Evolutionary conservation across 1,140 invertebrate species (phyloP), one percentile per base, ranked within the genome.

Genomic region (Ceratoteleas bidentatus): DNA sequence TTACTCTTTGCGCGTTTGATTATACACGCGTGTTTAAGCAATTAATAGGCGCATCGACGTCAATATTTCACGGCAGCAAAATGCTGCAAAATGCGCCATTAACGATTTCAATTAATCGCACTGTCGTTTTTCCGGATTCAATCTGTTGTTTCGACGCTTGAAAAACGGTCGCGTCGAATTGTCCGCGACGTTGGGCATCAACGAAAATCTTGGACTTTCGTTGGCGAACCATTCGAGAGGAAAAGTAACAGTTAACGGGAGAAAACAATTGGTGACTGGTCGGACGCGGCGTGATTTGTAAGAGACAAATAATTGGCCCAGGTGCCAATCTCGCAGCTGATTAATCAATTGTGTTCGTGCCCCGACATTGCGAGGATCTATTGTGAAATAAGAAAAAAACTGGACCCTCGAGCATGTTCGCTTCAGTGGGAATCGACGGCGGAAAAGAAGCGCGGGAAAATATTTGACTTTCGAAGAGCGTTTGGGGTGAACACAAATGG

Each of bases 241-340:
- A 43, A 70, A 69, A 70, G 36, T 52, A 60, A 75, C 64, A 75
- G 53, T 53, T 54, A 61, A 58, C 38, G 47, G 34, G 56, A 57
- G 32, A 69, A 58, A 52, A 56, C 56, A 64, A 60, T 24, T 24
- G 10, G 45, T 15, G 38, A 40, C 24, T 47, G 58, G 73, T 15
- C 11, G 47, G 53, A 68, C 45, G 61, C 6, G 54, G 57, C 58
- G 74, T 78, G 69, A 78, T 83, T 83, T 78, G 65, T 69, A 74
- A 73, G 69, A 69, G 68, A 69, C 73, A 78, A 65, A 83, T 77
- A 83, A 83, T 78, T 77, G 69, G 69, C 74, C 64, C 64, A 58
- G 73, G 73, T 76, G 66, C 36, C 73, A 76, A 82, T 82, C 62
- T 64, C 36, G 15, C 60, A 49, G 40, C 47, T 76, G 61, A 72